phyloP scores from a whole-genome alignment of 1,140 invertebrate species.

The Orchestia grillus region DNA sequence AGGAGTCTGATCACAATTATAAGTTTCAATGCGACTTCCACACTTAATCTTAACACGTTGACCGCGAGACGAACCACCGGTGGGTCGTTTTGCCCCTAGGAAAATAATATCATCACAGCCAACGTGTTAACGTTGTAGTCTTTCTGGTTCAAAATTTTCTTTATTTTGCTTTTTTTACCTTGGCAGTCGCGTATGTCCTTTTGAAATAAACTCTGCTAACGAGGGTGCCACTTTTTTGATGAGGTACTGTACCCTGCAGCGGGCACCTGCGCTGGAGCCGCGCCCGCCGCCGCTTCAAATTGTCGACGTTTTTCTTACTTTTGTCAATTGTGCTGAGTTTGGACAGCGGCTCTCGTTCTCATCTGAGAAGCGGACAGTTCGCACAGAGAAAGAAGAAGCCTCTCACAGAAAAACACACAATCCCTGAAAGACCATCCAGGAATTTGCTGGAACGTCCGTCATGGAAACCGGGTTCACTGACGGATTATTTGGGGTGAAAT shows the following conservation, averaged over 20 bases:
- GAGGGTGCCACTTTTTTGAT: background rate
- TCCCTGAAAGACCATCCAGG: background rate
- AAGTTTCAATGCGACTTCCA: too few species aligned
- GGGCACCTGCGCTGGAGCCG: background rate
- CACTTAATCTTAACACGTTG: too few species aligned
- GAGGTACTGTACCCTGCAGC: background rate
- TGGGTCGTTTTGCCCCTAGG: too few species aligned
- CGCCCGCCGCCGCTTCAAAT: background rate
- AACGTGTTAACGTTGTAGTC: too few species aligned
- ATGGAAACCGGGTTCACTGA: background rate
- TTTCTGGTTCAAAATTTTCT: too few species aligned
- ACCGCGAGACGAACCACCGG: too few species aligned
- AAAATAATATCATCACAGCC: too few species aligned
- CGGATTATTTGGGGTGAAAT: background rate
- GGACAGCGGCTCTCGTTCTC: background rate
- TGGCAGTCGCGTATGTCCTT: background rate
- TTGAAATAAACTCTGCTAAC: background rate
- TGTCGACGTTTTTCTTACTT: background rate
- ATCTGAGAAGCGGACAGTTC: background rate
- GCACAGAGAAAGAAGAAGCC: background rate
- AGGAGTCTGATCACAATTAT: too few species aligned
- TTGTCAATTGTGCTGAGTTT: background rate
- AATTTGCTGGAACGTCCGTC: background rate
- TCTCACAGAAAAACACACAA: background rate
- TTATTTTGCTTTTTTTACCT: too few species aligned